phyloP scores from a whole-genome alignment of 2,888 invertebrate species.

The Apotomis turbidana region DNA sequence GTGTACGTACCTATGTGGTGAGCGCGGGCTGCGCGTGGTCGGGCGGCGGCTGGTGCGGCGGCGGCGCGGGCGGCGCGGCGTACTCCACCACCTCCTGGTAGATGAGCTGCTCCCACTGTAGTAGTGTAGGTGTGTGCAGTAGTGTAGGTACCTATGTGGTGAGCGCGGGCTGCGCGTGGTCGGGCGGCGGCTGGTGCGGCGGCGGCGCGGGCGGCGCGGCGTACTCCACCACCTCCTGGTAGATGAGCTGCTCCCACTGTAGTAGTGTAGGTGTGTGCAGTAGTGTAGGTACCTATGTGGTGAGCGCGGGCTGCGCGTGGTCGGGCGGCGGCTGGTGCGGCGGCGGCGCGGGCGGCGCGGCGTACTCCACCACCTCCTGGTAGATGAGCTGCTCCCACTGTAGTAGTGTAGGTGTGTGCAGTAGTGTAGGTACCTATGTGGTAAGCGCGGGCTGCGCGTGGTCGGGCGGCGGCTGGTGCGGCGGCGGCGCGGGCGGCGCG shows the following conservation, averaged over 20 bases:
- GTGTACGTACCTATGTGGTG: conserved; percentile 55
- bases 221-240: conserved; percentile 99
- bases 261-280: too few species aligned
- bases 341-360: conserved; percentile 77
- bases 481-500: conserved; percentile 68
- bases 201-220: conserved; percentile 81
- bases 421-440: conserved; percentile 49
- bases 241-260: conserved; percentile 99
- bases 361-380: conserved; percentile 98
- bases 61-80: conserved; percentile 82
- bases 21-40: conserved; percentile 67
- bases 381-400: conserved; percentile 99
- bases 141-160: conserved; percentile 53
- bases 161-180: conserved; percentile 67
- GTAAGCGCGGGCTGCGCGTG: conserved; percentile 68
- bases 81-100: conserved; percentile 99
- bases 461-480: conserved; percentile 59
- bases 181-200: conserved; percentile 57
- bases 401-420: too few species aligned
- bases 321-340: conserved; percentile 59
- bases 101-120: conserved; percentile 99
- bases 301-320: conserved; percentile 67
- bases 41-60: conserved; percentile 56
- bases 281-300: conserved; percentile 51
- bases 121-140: too few species aligned